Percentiles rank a stretch among this genome's conserved stretches.
Evolutionary conservation across 2,113 vertebrate species (phyloP).

Genomic region (Corapipo altera): DNA sequence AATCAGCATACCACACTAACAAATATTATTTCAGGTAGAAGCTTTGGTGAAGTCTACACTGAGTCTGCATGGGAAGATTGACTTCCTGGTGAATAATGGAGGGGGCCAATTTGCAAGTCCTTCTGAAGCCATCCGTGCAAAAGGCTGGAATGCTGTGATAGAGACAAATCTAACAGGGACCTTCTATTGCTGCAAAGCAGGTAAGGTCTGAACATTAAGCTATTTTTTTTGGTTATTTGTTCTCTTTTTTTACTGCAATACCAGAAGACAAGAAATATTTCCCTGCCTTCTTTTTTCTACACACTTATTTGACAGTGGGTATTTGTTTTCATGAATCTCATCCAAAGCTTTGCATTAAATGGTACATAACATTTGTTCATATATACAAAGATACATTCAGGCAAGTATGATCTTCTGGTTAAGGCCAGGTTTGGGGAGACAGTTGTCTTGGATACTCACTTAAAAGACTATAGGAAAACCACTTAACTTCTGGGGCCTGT

Average conservation of each 20-base stretch:
- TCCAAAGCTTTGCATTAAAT: neutral
- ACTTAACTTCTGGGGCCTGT: neutral
- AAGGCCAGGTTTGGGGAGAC: neutral
- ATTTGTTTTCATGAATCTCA: neutral
- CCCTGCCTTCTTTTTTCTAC: neutral
- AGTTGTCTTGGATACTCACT: neutral
- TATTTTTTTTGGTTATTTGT: neutral
- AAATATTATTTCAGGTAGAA: conserved; percentile 79
- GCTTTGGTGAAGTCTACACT: conserved; percentile 82
- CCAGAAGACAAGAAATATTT: neutral
- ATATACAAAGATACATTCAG: neutral
- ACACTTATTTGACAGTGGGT: neutral
- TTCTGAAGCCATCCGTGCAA: conserved; percentile 78
- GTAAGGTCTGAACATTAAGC: conserved; percentile 43
- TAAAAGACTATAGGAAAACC: neutral
- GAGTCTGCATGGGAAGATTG: conserved; percentile 77
- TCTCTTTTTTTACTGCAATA: neutral
- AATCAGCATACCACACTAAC: neutral
- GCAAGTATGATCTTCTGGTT: neutral
- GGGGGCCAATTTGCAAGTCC: conserved; percentile 88
- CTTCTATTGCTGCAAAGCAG: conserved; percentile 93
- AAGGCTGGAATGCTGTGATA: conserved; percentile 94
- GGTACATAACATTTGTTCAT: neutral
- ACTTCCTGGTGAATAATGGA: conserved; percentile 93
- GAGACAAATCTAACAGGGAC: conserved; percentile 95